These are phyloP conservation scores for Cephus cinctus DNA, from an alignment of 1,140 invertebrate genomes.

Conservation along the genomic window DNA sequence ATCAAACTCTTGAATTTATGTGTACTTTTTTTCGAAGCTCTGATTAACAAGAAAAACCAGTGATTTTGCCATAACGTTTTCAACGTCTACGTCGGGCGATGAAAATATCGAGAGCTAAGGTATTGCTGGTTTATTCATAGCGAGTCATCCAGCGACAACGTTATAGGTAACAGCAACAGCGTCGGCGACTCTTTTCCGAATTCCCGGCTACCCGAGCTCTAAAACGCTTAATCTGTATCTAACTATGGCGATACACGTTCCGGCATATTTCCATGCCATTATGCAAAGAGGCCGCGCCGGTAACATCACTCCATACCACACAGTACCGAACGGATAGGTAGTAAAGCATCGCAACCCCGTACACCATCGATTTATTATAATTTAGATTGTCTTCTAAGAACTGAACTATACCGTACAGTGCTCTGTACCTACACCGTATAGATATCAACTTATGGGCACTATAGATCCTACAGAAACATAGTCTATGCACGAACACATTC, in stretches of 20 bases:
- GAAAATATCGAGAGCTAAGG: too few relatives aligned
- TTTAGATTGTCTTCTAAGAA: conserved; percentile 44
- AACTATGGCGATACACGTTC: conserved; percentile 45
- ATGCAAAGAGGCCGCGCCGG: conserved; percentile 43
- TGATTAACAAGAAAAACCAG: too few relatives aligned
- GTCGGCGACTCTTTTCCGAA: conserved; percentile 31
- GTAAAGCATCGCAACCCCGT: conserved; percentile 22
- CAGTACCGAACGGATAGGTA: conserved; percentile 15
- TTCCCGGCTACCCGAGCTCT: conserved; percentile 39
- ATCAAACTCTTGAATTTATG: too few relatives aligned
- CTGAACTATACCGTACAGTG: conserved; percentile 18
- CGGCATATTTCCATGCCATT: conserved; percentile 50
- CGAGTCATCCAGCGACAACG: too few relatives aligned
- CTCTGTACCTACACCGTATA: background rate
- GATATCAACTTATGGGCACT: background rate
- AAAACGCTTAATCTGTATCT: conserved; percentile 48
- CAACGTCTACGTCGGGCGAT: too few relatives aligned
- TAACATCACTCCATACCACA: conserved; percentile 33
- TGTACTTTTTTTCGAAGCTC: too few relatives aligned
- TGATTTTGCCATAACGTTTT: too few relatives aligned
- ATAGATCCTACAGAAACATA: background rate
- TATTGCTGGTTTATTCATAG: too few relatives aligned
- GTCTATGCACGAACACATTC: conserved; percentile 13
- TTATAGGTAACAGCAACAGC: too few relatives aligned
- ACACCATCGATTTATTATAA: conserved; percentile 49